phyloP scores from a whole-genome alignment of 2,797 vertebrate species.

The Capromys pilorides region DNA sequence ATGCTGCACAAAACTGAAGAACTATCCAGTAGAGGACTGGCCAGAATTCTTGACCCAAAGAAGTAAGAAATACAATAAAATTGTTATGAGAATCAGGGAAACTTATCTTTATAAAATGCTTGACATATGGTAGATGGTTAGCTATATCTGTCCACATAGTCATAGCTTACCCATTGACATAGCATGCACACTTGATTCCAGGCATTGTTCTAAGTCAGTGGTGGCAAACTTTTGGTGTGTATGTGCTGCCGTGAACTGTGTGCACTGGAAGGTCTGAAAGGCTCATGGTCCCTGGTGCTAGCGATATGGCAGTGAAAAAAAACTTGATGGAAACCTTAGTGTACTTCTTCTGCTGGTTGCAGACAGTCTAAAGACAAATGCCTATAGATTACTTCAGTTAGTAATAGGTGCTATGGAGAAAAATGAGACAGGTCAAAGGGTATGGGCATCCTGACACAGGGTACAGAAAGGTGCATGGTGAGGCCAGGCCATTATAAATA shows the following conservation, averaged over 20 bases:
- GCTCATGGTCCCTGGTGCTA: not conserved
- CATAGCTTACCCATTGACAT: no score
- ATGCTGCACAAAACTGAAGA: not conserved
- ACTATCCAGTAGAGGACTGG: not conserved
- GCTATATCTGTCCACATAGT: not conserved
- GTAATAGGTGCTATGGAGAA: not conserved
- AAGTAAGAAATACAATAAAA: slow-evolving; percentile 13
- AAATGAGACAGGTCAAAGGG: not conserved
- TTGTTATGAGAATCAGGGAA: not conserved
- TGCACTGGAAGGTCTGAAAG: not conserved
- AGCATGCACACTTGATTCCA: not conserved
- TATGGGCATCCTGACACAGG: not conserved
- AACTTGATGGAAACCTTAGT: not conserved
- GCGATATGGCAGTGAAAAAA: not conserved
- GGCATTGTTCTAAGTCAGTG: not conserved
- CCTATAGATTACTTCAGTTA: not conserved
- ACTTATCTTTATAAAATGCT: not conserved
- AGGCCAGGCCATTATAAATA: not conserved
- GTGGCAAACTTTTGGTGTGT: not conserved
- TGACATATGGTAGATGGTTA: not conserved
- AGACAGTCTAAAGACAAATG: not conserved
- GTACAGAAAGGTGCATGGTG: not conserved
- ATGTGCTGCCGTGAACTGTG: not conserved
- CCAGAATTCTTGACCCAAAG: not conserved
- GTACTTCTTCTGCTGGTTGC: not conserved